Evolutionary conservation across 2,113 vertebrate species (phyloP).

Genomic region (Xenopus borealis): DNA sequence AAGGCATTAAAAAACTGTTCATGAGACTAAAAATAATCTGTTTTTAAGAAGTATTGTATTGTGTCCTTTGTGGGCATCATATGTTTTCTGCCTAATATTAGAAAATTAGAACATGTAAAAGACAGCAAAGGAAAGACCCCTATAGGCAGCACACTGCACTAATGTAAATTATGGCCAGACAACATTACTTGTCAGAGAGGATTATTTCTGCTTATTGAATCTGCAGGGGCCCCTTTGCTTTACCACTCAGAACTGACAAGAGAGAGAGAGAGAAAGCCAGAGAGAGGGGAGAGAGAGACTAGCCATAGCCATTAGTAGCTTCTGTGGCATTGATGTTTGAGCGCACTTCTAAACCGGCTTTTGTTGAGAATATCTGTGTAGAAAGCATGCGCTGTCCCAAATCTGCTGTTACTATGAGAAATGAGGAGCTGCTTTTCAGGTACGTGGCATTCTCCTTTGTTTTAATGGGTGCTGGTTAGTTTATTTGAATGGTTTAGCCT

Average conservation of each 20-base stretch:
- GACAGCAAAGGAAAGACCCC: slow-evolving; percentile 66
- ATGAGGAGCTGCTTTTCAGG: slow-evolving; percentile 89
- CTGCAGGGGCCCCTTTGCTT: slow-evolving; percentile 85
- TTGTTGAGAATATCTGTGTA: slow-evolving; percentile 83
- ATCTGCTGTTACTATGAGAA: slow-evolving; percentile 82
- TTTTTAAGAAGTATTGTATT: neutral
- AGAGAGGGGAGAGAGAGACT: slow-evolving; percentile 58
- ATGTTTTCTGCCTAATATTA: neutral
- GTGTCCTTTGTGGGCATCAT: neutral
- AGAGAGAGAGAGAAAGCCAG: slow-evolving; percentile 49
- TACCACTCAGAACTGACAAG: slow-evolving; percentile 80
- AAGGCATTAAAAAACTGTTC: neutral
- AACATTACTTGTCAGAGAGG: slow-evolving; percentile 94
- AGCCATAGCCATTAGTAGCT: slow-evolving; percentile 79
- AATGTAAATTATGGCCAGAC: slow-evolving; percentile 86
- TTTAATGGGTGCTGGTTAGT: slow-evolving; percentile 65
- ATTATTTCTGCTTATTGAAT: slow-evolving; percentile 93
- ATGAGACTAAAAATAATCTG: neutral
- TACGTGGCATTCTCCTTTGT: slow-evolving; percentile 77
- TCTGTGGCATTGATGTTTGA: slow-evolving; percentile 89
- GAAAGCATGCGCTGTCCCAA: slow-evolving; percentile 86
- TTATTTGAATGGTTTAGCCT: slow-evolving; percentile 60
- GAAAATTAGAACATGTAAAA: slow-evolving; percentile 28
- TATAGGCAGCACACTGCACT: slow-evolving; percentile 81
- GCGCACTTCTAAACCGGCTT: slow-evolving; percentile 84